Evolutionary conservation across 2,888 invertebrate species (phyloP), one percentile per base, ranked within the genome.

Genomic region (Heterodera filipjevi): DNA sequence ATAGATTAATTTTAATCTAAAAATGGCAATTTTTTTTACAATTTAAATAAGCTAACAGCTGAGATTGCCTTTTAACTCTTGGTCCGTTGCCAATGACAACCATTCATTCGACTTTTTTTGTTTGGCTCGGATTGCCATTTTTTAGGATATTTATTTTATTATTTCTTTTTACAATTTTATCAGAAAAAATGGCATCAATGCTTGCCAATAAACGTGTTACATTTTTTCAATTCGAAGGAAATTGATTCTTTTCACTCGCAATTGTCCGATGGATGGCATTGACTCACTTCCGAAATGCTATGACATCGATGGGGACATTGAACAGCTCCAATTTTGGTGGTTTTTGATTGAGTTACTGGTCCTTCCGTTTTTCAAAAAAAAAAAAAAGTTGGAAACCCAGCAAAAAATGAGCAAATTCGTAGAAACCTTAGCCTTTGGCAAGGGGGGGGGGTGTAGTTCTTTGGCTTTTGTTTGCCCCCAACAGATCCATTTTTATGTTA

Each of bases 261-360:
- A n/a, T n/a, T 59, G n/a, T 49, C 14, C 46, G 16, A 49, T 49
- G 46, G 19, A n/a, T 59, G 59, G n/a, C 27, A 27, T 10, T 59
- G 59, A 68, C 5, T 30, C 32, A 30, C 33, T 68, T 3, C 68
- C 68, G 33, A 75, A 33, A 32, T 75, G 33, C 30, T 75, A 75
- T 39, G 35, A 75, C 44, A 59, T 75, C 35, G 66, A 35, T 64
- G 75, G 75, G 3, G 75, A 75, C 53, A 3, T 75, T 32, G 44
- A 39, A 35, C 75, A 32, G 53, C 46, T 75, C 14, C n/a, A 75
- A 16, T 75, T 75, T 39, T 22, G 75, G 75, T 75, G 39, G 16
- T 30, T 10, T 30, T 39, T 5, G n/a, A n/a, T n/a, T n/a, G n/a
- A n/a, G n/a, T n/a, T n/a, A n/a, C n/a, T n/a, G n/a, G n/a, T n/a